phyloP scores from a whole-genome alignment of 2,888 invertebrate genomes.

The Agrotis ipsilon region DNA sequence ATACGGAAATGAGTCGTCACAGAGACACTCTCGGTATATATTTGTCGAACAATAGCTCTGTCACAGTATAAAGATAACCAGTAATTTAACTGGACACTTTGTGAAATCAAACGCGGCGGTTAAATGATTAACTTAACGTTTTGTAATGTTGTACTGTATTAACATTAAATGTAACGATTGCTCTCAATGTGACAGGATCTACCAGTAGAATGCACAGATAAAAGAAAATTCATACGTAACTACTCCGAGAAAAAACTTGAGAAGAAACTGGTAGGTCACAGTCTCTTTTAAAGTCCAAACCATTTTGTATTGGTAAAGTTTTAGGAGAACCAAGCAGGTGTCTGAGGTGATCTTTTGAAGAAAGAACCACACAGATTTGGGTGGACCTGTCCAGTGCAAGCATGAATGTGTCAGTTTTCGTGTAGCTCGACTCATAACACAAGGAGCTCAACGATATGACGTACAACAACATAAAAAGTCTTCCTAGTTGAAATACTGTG shows the following conservation, averaged over 20 bases:
- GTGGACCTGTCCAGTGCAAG: too few relatives aligned
- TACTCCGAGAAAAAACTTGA: too few relatives aligned
- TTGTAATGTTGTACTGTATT: not conserved
- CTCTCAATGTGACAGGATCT: not conserved
- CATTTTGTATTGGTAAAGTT: too few relatives aligned
- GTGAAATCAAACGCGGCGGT: not conserved
- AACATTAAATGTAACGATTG: not conserved
- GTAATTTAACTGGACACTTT: not conserved
- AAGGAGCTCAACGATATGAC: too few relatives aligned
- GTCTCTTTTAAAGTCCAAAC: too few relatives aligned
- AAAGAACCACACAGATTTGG: too few relatives aligned
- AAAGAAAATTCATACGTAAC: not conserved
- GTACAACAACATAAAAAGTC: too few relatives aligned
- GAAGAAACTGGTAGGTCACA: too few relatives aligned
- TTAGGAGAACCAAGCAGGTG: too few relatives aligned
- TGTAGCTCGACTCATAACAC: too few relatives aligned
- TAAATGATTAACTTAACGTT: not conserved
- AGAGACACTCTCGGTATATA: slow-evolving; percentile 25
- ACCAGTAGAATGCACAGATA: not conserved
- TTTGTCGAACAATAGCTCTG: slow-evolving; percentile 44
- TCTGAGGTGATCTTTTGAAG: too few relatives aligned
- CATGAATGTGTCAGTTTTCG: too few relatives aligned
- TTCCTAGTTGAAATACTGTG: not conserved
- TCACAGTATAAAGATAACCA: not conserved
- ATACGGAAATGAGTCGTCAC: slow-evolving; percentile 53